These are phyloP conservation scores for Drosophila nebulosa DNA, from an alignment of 1,140 invertebrate genomes.

Conservation along the genomic window DNA sequence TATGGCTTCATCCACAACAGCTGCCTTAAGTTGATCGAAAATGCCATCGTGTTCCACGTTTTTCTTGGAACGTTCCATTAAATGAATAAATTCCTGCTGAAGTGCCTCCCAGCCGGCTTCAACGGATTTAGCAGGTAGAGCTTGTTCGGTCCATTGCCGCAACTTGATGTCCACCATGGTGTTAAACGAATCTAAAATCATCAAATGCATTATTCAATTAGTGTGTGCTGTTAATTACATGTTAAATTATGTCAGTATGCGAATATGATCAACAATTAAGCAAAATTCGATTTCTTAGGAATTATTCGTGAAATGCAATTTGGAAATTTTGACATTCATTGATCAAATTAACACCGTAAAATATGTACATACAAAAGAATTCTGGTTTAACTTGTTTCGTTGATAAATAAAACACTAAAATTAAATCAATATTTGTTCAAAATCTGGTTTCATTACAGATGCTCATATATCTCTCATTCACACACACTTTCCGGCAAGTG, in stretches of 20 bases:
- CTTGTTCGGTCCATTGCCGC: conserved; percentile 96
- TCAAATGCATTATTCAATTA: not conserved
- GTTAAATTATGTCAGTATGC: conserved; percentile 3
- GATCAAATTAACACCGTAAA: conserved; percentile 53
- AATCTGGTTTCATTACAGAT: conserved; percentile 47
- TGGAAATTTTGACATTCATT: conserved; percentile 48
- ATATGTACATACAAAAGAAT: not conserved
- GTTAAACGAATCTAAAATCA: conserved; percentile 92
- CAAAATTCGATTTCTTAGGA: conserved; percentile 5
- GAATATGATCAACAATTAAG: conserved; percentile 45
- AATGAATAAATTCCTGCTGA: conserved; percentile 90
- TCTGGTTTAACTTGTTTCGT: conserved; percentile 54
- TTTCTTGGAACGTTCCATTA: conserved; percentile 88
- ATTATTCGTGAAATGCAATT: conserved; percentile 25
- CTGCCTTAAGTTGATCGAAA: conserved; percentile 93
- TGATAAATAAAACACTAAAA: conserved; percentile 9
- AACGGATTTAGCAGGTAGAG: conserved; percentile 92
- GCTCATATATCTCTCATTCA: conserved; percentile 47
- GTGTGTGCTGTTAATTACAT: not conserved
- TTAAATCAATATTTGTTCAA: conserved; percentile 16
- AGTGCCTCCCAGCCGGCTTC: conserved; percentile 92
- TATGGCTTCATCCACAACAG: conserved; percentile 93
- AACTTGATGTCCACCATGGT: conserved; percentile 98
- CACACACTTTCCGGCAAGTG: conserved; percentile 60
- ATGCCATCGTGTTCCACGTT: conserved; percentile 91